Base-by-base conservation (phyloP, 2,113 vertebrate genomes). In the Helogale parvula region DNA sequence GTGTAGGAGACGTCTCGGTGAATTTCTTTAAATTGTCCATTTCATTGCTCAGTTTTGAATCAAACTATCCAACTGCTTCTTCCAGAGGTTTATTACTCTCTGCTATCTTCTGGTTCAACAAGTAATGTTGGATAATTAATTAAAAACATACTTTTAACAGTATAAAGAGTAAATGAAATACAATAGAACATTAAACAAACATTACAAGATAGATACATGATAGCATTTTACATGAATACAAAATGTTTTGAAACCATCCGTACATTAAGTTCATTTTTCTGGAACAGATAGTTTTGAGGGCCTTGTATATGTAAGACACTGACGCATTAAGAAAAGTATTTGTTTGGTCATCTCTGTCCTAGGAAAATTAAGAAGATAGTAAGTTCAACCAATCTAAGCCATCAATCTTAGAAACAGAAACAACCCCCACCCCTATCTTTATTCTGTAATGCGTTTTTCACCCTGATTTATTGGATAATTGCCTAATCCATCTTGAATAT, bases 381-480 rank as follows among this genome's bases (percentile, higher is more conserved):
- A 93, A 93, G 25, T 95, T 97, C 86, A 91, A 92, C 72, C 79
- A 96, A 97, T 97, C 97, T 92, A 87, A 89, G 41, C 50, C 63
- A 90, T 89, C 33, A 71, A 69, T 97, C 95, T 94, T 93, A 93
- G 69, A 85, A 96, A 92, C 19, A 88, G 72, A 97, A 88, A 72
- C 15, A 90, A 86, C 16, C 19, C 65, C 94, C 52, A 86, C 47
- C 68, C n/a, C 11, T 52, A 63, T 93, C 66, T 97, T 97, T 94
- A 41, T 38, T 96, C 82, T 84, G 14, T 96, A 90, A 93, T 89
- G 57, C 15, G 66, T 69, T 97, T 97, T 96, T 69, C 77, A 89
- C 63, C n/a, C 63, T 97, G 93, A 94, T 94, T 96, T 96, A 97
- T 84, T 89, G 33, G 57, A 94, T 96, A 91, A 96, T 97, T 97